These are phyloP conservation scores for rat (Rattus norvegicus) DNA, from an alignment of 2,113 vertebrate genomes.

Conservation along the genomic window GRCr8 NC_086028.1:90949501-90950000, in stretches of 20 bases:
- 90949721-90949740: not conserved
- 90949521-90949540: not conserved
- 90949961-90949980: too few relatives aligned
- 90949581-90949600: slow-evolving; percentile 33
- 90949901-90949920: not conserved
- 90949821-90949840: not conserved
- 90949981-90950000: too few relatives aligned
- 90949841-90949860: not conserved
- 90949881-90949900: not conserved
- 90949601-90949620: not conserved
- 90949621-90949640: not conserved
- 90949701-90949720: not conserved
- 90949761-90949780: not conserved
- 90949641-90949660: not conserved
- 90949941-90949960: not conserved
- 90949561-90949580: not conserved
- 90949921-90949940: not conserved
- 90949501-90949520: not conserved
- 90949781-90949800: not conserved
- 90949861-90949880: not conserved
- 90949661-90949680: not conserved
- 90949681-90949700: not conserved
- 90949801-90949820: not conserved
- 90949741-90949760: not conserved
- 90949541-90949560: not conserved